A percentile compares a stretch with the other conserved stretches of the same genome.
phyloP scores from a whole-genome alignment of 1,140 invertebrate genomes.

The Brachionus paranguensis region DNA sequence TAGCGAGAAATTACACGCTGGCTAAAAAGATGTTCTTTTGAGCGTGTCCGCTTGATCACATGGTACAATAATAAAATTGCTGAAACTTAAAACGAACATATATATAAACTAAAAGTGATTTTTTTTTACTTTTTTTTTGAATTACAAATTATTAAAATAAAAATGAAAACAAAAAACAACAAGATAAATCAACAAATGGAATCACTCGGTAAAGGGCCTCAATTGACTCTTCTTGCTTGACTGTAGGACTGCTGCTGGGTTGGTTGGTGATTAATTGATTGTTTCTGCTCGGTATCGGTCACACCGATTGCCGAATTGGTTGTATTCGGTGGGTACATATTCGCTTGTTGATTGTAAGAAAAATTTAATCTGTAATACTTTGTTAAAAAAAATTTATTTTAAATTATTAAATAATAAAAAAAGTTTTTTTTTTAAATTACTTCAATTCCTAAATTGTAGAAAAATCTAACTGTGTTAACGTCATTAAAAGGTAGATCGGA shows the following conservation, averaged over 20 bases:
- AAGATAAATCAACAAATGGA: not conserved
- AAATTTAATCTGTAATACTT: slow-evolving; percentile 19
- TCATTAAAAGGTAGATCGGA: slow-evolving; percentile 37
- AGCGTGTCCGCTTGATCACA: not conserved
- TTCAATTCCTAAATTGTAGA: slow-evolving; percentile 39
- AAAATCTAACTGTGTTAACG: slow-evolving; percentile 30
- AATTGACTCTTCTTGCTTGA: slow-evolving; percentile 4
- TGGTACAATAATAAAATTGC: not conserved
- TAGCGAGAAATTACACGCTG: not conserved
- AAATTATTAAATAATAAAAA: too few species aligned
- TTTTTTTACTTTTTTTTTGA: not conserved
- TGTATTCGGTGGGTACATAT: not conserved
- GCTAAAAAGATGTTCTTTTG: not conserved
- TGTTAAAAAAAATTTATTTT: not conserved
- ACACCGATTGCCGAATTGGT: not conserved
- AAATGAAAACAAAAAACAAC: not conserved
- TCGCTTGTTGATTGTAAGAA: not conserved
- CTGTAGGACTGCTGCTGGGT: not conserved
- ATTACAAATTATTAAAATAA: not conserved
- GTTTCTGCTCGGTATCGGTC: not conserved
- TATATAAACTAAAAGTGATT: not conserved
- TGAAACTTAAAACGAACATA: not conserved
- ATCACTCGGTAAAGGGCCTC: not conserved
- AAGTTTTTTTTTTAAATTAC: not conserved
- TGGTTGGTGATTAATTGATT: not conserved